A percentile compares a stretch with the other conserved stretches of the same genome.
phyloP scores from a whole-genome alignment of 2,888 invertebrate genomes.

The Yponomeuta cagnagella region DNA sequence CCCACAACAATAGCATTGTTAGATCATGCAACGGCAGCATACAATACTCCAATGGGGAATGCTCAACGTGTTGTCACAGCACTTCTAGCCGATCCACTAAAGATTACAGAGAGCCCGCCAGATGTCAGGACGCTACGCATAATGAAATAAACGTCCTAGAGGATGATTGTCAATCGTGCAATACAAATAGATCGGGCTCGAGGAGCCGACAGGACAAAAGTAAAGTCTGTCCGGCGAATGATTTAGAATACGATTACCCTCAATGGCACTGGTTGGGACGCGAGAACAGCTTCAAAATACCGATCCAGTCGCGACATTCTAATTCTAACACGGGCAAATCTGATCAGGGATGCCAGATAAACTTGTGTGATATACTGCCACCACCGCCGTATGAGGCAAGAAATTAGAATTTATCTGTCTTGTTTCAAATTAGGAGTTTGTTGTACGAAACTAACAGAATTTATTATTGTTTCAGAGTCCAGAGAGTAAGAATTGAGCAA shows the following conservation, averaged over 20 bases:
- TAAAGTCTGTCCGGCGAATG: constrained; percentile 67
- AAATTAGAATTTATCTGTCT: background rate
- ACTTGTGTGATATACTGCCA: constrained; percentile 80
- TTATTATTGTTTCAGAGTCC: constrained; percentile 54
- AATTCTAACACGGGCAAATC: constrained; percentile 67
- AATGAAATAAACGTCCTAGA: constrained; percentile 63
- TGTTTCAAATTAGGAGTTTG: background rate
- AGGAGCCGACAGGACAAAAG: constrained; percentile 69
- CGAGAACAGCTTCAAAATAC: constrained; percentile 73
- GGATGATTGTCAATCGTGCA: constrained; percentile 65
- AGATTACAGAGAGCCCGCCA: constrained; percentile 62
- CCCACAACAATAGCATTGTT: constrained; percentile 71
- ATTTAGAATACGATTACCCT: constrained; percentile 71
- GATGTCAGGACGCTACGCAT: constrained; percentile 47
- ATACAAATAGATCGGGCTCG: constrained; percentile 67
- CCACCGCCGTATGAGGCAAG: constrained; percentile 78
- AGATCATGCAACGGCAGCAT: constrained; percentile 69
- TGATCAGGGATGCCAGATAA: constrained; percentile 74
- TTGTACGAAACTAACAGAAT: background rate
- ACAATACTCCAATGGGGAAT: constrained; percentile 69
- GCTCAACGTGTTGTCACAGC: constrained; percentile 69
- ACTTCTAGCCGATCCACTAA: constrained; percentile 69
- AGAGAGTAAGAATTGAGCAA: constrained; percentile 49
- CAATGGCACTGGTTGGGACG: constrained; percentile 72
- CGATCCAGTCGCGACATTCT: constrained; percentile 67